Evolutionary conservation across 2,888 invertebrate species (phyloP).

Genomic region (Ethmia dodecea): DNA sequence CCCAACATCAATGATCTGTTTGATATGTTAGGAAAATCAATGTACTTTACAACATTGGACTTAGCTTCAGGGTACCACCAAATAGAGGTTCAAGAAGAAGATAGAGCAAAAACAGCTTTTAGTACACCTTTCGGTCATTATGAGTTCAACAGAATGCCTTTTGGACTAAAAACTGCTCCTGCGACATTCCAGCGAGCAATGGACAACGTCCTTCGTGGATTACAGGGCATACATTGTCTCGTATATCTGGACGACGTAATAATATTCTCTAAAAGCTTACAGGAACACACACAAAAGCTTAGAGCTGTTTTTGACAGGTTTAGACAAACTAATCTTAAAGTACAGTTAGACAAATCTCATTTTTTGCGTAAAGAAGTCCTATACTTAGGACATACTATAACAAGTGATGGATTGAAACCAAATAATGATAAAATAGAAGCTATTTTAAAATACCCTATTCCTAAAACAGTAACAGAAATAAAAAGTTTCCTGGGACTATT

Average conservation of each 20-base stretch:
- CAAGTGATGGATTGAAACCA: conserved; percentile 24
- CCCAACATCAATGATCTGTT: conserved; percentile 12
- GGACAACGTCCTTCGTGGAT: conserved; percentile 21
- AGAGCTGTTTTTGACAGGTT: conserved; percentile 21
- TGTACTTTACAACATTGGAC: conserved; percentile 11
- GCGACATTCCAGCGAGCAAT: conserved; percentile 23
- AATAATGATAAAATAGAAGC: conserved; percentile 26
- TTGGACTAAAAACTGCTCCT: conserved; percentile 11
- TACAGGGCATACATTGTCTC: conserved; percentile 22
- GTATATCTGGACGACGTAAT: conserved; percentile 34
- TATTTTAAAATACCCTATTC: conserved; percentile 23
- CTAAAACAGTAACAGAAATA: conserved; percentile 22
- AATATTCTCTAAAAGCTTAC: conserved; percentile 23
- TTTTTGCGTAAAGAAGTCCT: conserved; percentile 22
- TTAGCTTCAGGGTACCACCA: conserved; percentile 15
- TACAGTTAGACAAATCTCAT: conserved; percentile 1
- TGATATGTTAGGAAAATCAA: conserved; percentile 10
- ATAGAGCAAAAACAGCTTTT: conserved; percentile 13
- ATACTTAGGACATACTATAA: conserved; percentile 32
- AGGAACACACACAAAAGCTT: conserved; percentile 22
- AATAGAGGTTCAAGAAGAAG: conserved; percentile 7
- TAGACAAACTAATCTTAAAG: conserved; percentile 15
- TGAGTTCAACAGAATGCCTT: conserved; percentile 7
- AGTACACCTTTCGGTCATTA: conserved; percentile 24
- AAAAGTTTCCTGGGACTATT: conserved; percentile 37